Base-by-base conservation (phyloP, 2,888 invertebrate species). In the Dasypogon diadema region DNA sequence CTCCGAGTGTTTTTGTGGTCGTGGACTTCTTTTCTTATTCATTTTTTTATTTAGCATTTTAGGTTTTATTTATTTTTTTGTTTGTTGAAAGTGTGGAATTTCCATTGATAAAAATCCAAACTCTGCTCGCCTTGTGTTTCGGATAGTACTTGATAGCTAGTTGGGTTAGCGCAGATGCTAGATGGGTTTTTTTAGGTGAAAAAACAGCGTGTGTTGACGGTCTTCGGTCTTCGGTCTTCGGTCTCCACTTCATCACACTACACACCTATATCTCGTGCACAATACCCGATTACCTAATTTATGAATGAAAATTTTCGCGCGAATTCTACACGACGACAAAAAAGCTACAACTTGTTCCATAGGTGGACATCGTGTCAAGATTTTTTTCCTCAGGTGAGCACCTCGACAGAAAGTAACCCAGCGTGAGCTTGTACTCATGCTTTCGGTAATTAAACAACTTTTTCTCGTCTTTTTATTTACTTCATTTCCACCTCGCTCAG, bases 251-350 rank as follows among this genome's bases (percentile, higher is more conserved):
- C n/a, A 37, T n/a, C n/a, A 37, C n/a, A n/a, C 1, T n/a, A 8
- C 37, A 37, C 37, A 37, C 10, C 10, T 37, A 37, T 12, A 22
- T 21, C 65, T 65, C 12, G 18, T 22, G 46, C 46, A 65, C 46
- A 34, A 60, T 55, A 55, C 55, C 22, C 24, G 55, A 60, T 60
- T 60, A 34, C 60, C 65, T 65, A 46, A 65, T 65, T 37, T 46
- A 65, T 65, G 65, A 65, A 65, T 65, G 65, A 65, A 65, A 65
- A 34, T 65, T 65, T 65, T 65, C 46, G 65, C 65, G 46, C 65
- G 65, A 65, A 46, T 46, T 46, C 34, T 34, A n/a, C 14, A 21
- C 16, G n/a, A 51, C 26, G 12, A n/a, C 2, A 26, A 5, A n/a
- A n/a, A n/a, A n/a, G 12, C 37, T 21, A 37, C 18, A 46, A 10